Conservation (phyloP, 2,797 vertebrate species). For the Myotis planiceps region DNA sequence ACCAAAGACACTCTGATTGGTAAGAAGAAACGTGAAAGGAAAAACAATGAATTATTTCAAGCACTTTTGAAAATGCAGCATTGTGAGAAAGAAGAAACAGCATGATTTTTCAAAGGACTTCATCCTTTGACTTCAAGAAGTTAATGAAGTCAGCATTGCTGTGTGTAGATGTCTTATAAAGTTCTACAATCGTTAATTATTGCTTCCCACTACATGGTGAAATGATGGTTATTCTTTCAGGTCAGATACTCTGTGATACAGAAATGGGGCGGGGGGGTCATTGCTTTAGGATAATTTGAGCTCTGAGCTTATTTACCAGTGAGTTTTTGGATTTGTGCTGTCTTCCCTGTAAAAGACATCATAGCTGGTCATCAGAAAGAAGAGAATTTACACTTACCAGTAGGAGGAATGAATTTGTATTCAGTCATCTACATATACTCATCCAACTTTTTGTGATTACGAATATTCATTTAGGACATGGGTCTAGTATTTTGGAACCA, state of each 20-base stretch:
- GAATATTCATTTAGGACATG: neutral
- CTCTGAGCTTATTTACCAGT: neutral
- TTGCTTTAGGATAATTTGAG: neutral
- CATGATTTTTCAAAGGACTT: neutral
- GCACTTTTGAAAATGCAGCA: constrained; percentile 11
- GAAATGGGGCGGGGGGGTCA: neutral
- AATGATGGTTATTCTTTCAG: neutral
- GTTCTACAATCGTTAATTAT: neutral
- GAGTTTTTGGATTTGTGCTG: neutral
- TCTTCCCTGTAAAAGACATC: neutral
- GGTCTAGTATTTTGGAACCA: neutral
- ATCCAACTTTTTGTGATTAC: neutral
- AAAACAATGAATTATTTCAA: constrained; percentile 25
- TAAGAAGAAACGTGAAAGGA: constrained; percentile 11
- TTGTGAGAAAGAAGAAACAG: constrained; percentile 5
- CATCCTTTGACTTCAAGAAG: neutral
- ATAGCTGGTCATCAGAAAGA: neutral
- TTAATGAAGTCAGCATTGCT: neutral
- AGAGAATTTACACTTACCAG: neutral
- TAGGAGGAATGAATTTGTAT: neutral
- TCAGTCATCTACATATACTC: neutral
- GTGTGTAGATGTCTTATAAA: neutral
- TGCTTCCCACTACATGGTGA: neutral
- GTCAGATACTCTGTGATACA: neutral
- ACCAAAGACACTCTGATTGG: neutral